These are phyloP conservation scores for Dinocampus coccinellae DNA, from an alignment of 2,888 invertebrate species.

Conservation along the genomic window DNA sequence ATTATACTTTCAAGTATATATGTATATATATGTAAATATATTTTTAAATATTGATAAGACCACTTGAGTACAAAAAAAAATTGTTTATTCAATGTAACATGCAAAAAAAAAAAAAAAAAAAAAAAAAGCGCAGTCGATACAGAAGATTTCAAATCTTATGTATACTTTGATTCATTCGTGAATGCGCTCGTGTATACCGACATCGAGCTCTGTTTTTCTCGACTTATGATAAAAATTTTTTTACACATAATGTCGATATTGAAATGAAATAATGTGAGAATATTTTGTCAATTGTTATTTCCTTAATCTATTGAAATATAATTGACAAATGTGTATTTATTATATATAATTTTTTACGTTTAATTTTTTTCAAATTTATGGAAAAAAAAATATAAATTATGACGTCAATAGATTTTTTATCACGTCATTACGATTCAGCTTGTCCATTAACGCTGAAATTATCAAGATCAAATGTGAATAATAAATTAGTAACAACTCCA, in stretches of 20 bases:
- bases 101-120: background rate
- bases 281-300: background rate
- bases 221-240: background rate
- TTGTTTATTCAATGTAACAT: too few species aligned
- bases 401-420: background rate
- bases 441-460: background rate
- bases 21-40: background rate
- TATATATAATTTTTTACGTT: background rate
- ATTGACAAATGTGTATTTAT: background rate
- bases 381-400: background rate
- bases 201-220: background rate
- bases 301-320: background rate
- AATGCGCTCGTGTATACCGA: background rate
- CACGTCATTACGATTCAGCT: background rate
- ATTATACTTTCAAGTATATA: background rate
- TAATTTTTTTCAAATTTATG: background rate
- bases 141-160: background rate
- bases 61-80: too few species aligned
- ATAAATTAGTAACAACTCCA: background rate
- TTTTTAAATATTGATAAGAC: background rate
- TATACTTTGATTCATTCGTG: background rate
- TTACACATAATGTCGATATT: background rate
- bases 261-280: background rate
- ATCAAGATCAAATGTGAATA: background rate
- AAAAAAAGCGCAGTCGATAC: background rate